These are phyloP conservation scores for Momotus momota DNA, from an alignment of 2,797 vertebrate species.

Conservation along the genomic window DNA sequence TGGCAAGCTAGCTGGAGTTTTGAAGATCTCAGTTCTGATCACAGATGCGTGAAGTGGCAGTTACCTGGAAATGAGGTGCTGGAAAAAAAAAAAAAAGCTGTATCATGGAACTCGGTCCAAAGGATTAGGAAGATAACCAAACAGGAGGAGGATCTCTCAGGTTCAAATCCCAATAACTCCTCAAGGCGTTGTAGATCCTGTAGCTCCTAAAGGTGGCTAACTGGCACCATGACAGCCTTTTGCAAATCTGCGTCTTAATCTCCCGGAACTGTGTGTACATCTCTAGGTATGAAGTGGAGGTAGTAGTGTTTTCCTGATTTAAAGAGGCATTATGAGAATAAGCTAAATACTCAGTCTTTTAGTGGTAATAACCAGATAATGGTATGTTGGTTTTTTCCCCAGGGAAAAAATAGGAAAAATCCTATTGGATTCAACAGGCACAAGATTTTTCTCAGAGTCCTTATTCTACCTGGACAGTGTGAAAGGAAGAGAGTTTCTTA, in stretches of 20 bases:
- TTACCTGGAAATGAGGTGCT: neutral
- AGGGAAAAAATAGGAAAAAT: neutral
- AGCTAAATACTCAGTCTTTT: neutral
- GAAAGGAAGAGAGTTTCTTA: neutral
- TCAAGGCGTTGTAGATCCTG: neutral
- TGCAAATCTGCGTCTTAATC: neutral
- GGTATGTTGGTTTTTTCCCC: accelerated
- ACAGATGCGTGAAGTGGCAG: neutral
- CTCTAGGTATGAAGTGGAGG: neutral
- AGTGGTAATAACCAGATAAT: neutral
- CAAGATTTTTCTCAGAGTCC: neutral
- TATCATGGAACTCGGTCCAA: neutral
- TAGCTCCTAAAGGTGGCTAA: neutral
- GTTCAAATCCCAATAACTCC: neutral
- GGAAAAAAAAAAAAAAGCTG: neutral
- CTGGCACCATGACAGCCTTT: neutral
- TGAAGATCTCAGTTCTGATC: neutral
- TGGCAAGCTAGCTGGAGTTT: neutral
- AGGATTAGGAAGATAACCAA: neutral
- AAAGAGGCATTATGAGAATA: neutral
- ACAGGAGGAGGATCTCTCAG: neutral
- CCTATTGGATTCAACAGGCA: neutral
- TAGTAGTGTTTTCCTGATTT: neutral
- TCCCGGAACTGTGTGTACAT: neutral
- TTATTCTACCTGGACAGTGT: neutral